These are phyloP conservation scores for Tethya wilhelma DNA, from an alignment of 37 sponge, comb jelly and placozoan species.

Conservation along the genomic window DNA sequence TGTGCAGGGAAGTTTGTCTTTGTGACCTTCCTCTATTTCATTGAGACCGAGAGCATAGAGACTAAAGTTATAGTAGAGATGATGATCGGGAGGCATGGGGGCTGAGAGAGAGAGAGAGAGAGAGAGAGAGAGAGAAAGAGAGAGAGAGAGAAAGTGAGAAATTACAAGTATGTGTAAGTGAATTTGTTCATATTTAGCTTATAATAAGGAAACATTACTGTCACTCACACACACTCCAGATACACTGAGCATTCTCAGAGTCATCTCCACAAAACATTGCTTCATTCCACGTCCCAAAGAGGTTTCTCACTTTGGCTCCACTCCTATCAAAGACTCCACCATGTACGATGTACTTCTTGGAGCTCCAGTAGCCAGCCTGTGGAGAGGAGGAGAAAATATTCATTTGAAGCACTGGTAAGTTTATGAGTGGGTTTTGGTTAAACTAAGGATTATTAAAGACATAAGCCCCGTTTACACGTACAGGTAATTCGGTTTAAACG, in stretches of 20 bases:
- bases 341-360: conserved; percentile 72
- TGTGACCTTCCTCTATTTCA: conserved; percentile 31
- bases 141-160: conserved; percentile 7
- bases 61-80: conserved; percentile 65
- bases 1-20: conserved; percentile 49
- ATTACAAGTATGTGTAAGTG: no score
- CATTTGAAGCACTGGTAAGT: no score
- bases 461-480: no score
- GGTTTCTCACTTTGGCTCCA: conserved; percentile 56
- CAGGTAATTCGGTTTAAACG: no score
- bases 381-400: not conserved
- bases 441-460: not conserved
- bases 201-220: no score
- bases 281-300: conserved; percentile 76
- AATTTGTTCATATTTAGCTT: no score
- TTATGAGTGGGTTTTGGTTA: not conserved
- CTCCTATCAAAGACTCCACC: conserved; percentile 64
- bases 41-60: conserved; percentile 79
- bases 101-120: conserved; percentile 7
- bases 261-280: conserved; percentile 75
- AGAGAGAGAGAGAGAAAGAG: conserved; percentile 9
- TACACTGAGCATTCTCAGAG: conserved; percentile 30
- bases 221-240: conserved; percentile 64
- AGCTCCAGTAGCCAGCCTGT: conserved; percentile 80
- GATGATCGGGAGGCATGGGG: not conserved